Evolutionary conservation across 2,888 invertebrate genomes (phyloP).

Genomic region (Dermolepida albohirtum): DNA sequence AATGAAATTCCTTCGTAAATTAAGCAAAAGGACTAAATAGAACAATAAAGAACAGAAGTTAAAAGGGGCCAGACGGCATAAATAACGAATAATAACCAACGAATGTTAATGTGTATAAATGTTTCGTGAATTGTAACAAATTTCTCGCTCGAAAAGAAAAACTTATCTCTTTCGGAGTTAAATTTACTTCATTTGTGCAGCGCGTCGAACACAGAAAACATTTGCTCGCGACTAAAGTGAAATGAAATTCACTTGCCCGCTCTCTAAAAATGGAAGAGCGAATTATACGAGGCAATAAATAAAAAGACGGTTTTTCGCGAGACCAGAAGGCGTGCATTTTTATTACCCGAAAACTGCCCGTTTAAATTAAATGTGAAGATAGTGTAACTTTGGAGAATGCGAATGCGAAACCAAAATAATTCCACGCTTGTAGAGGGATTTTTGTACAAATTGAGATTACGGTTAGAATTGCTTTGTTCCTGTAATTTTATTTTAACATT

Average conservation of each 20-base stretch:
- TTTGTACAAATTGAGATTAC: conserved; percentile 44
- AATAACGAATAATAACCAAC: conserved; percentile 60
- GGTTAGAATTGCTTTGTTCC: conserved; percentile 27
- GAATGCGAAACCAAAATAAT: conserved; percentile 60
- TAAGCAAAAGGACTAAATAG: conserved; percentile 36
- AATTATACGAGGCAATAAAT: conserved; percentile 61
- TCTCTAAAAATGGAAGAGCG: conserved; percentile 46
- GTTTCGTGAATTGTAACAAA: conserved; percentile 65
- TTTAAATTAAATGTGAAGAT: conserved; percentile 67
- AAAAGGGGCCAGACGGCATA: conserved; percentile 64
- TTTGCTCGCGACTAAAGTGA: neutral
- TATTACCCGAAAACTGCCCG: conserved; percentile 67
- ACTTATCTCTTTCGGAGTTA: conserved; percentile 59
- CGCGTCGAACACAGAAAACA: conserved; percentile 4
- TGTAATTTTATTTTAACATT: conserved; percentile 10
- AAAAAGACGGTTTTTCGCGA: conserved; percentile 66
- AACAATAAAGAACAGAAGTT: conserved; percentile 59
- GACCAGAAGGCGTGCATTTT: conserved; percentile 67
- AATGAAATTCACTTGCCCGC: conserved; percentile 46
- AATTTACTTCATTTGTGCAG: conserved; percentile 1
- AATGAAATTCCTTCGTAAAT: conserved; percentile 5
- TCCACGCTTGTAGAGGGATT: conserved; percentile 53
- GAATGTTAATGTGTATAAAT: conserved; percentile 65
- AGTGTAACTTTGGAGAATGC: conserved; percentile 58
- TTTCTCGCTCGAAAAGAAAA: conserved; percentile 63